Conservation (phyloP, 2,797 vertebrate species). For the Pteropus rufus region DNA sequence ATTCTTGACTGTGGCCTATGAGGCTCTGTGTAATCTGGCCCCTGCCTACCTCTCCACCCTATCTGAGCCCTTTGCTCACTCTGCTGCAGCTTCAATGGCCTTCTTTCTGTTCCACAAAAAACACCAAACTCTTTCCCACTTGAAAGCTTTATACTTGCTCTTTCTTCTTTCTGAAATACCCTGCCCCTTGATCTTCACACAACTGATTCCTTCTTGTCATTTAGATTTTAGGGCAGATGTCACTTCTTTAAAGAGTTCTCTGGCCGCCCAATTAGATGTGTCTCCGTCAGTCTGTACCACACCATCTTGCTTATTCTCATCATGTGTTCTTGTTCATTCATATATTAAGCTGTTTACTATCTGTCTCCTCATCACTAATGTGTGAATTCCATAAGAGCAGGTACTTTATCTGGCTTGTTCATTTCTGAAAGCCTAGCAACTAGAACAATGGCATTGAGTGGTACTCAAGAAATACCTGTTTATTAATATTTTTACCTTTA, state of each 20-base stretch:
- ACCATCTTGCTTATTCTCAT: background rate
- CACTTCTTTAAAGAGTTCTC: background rate
- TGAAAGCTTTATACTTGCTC: background rate
- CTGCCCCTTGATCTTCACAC: background rate
- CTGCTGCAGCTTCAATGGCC: background rate
- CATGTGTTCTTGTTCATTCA: background rate
- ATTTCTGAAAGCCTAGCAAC: background rate
- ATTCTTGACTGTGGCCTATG: background rate
- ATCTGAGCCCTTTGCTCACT: background rate
- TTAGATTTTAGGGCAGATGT: background rate
- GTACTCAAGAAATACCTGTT: background rate
- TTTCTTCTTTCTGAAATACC: conserved; percentile 15
- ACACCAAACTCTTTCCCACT: background rate
- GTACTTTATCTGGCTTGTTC: background rate
- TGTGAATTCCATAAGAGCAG: background rate
- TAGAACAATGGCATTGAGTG: background rate
- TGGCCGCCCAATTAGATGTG: background rate
- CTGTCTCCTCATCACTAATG: background rate
- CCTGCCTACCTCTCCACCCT: background rate
- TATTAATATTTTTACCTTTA: conserved; percentile 11
- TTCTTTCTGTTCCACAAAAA: conserved; percentile 18
- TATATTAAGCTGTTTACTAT: background rate
- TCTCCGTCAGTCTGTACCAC: background rate
- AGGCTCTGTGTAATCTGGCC: background rate
- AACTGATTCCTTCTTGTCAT: background rate